These are phyloP conservation scores for Drosophila phalerata DNA, from an alignment of 2,888 invertebrate species.

Conservation along the genomic window DNA sequence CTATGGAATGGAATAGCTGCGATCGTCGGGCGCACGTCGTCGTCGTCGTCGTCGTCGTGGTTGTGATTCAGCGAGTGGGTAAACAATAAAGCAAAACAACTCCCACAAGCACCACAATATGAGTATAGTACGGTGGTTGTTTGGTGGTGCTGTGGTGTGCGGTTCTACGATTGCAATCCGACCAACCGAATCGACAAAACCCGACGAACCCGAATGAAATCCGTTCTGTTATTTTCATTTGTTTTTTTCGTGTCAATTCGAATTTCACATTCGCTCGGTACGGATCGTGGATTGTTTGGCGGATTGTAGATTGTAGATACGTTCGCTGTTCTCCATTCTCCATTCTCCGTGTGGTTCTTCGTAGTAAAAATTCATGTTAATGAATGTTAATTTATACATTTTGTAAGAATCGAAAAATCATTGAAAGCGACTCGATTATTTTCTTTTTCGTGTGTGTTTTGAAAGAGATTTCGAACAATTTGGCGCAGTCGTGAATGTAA, in stretches of 20 bases:
- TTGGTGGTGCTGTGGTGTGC: constrained; percentile 6
- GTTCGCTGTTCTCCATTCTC: neutral
- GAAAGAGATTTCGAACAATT: constrained; percentile 14
- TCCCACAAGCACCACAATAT: constrained; percentile 66
- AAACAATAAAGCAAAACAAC: constrained; percentile 62
- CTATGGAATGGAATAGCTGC: constrained; percentile 56
- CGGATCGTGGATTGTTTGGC: constrained; percentile 1
- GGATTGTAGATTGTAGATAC: neutral
- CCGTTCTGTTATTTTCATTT: constrained; percentile 28
- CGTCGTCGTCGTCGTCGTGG: constrained; percentile 1
- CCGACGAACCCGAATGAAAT: constrained; percentile 7
- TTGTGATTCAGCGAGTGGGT: constrained; percentile 61
- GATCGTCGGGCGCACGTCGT: constrained; percentile 39
- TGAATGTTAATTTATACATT: constrained; percentile 81
- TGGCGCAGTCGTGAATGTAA: constrained; percentile 10
- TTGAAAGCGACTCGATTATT: constrained; percentile 30
- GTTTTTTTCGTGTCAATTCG: constrained; percentile 13
- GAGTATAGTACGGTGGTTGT: neutral
- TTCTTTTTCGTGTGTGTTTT: constrained; percentile 10
- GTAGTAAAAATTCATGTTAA: constrained; percentile 72
- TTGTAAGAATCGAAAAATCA: constrained; percentile 72
- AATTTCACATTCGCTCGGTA: constrained; percentile 14
- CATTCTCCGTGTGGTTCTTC: constrained; percentile 33
- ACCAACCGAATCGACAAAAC: constrained; percentile 3
- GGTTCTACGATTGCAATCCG: neutral